Evolutionary conservation across 2,888 invertebrate species (phyloP).

Genomic region (Melanophora roralis): DNA sequence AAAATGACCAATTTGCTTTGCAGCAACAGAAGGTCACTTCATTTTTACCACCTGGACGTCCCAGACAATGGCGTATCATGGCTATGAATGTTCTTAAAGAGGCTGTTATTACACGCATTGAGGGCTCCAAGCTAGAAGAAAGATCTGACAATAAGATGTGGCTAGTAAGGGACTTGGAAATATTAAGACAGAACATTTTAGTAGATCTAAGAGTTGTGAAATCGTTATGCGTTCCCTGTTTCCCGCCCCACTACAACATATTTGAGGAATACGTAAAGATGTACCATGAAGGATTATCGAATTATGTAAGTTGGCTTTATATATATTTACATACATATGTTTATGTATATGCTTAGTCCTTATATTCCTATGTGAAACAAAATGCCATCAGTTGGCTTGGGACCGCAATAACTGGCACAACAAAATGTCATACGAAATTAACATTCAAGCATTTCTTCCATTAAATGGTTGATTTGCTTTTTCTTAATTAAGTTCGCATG

Average conservation of each 20-base stretch:
- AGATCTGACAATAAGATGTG: slow-evolving; percentile 94
- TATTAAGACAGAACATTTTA: slow-evolving; percentile 89
- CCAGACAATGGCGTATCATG: slow-evolving; percentile 93
- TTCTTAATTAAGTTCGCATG: too few species aligned
- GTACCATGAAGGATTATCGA: slow-evolving; percentile 93
- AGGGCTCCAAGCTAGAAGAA: slow-evolving; percentile 96
- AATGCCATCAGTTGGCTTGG: too few species aligned
- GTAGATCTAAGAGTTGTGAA: slow-evolving; percentile 95
- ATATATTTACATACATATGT: too few species aligned
- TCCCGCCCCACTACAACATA: slow-evolving; percentile 96
- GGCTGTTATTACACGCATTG: slow-evolving; percentile 89
- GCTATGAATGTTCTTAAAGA: slow-evolving; percentile 89
- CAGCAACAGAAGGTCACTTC: slow-evolving; percentile 82
- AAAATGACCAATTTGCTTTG: slow-evolving; percentile 91
- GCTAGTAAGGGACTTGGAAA: slow-evolving; percentile 95
- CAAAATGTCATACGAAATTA: too few species aligned
- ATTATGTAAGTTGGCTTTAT: slow-evolving; percentile 81
- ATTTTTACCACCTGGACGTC: slow-evolving; percentile 95
- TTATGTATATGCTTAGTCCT: too few species aligned
- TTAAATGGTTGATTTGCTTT: too few species aligned
- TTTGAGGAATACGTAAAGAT: slow-evolving; percentile 93
- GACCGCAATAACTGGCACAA: too few species aligned
- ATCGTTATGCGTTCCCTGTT: slow-evolving; percentile 93
- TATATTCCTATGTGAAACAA: too few species aligned
- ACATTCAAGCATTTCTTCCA: too few species aligned